Base-by-base conservation (phyloP, 2,797 vertebrate species). In the Alfaro cultratus region DNA sequence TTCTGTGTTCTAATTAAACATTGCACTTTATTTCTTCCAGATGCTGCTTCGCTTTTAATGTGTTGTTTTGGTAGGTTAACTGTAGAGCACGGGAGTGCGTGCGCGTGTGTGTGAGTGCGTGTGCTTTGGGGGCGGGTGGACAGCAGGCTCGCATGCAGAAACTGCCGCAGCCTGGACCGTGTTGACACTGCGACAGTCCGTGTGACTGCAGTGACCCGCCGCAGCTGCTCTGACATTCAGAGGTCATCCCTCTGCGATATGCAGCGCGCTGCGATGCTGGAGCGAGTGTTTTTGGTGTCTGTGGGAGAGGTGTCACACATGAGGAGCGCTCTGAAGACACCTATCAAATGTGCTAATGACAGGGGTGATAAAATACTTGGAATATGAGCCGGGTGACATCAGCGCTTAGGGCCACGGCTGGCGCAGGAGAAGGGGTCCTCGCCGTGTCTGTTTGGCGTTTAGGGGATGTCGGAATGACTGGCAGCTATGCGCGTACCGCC, bases 1-100 rank as follows among this genome's bases (percentile, higher is more conserved):
- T 95, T 94, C 93, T 84, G 90, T 87, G 80, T 93, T 96, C 86
- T 97, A 97, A 97, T 97, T 96, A 97, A 97, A 95, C 86, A 75
- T 91, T 88, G 92, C 83, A 68, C 87, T 93, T 97, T 95, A 96
- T 96, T 94, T 96, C 87, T 96, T 97, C 97, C 97, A 97, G 96
- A 97, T 93, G 92, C 75, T 94, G 93, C 26, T 71, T 94, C 21
- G 93, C 92, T 57, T 49, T 43, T 68, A 15, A 95, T 93, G 89
- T 95, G 94, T 94, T 92, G 86, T 92, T 94, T 89, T 76, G 89
- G 91, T 92, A 88, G 90, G 85, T 92, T 82, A 91, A 91, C 79
- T 83, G 82, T 90, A 82, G 81, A 86, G 86, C 94, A 92, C 87
- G 88, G 85, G 92, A 92, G 85, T 78, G 81, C 70, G 64, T 3